Conservation (phyloP, 2,113 vertebrate species). For the Rattus rattus region DNA sequence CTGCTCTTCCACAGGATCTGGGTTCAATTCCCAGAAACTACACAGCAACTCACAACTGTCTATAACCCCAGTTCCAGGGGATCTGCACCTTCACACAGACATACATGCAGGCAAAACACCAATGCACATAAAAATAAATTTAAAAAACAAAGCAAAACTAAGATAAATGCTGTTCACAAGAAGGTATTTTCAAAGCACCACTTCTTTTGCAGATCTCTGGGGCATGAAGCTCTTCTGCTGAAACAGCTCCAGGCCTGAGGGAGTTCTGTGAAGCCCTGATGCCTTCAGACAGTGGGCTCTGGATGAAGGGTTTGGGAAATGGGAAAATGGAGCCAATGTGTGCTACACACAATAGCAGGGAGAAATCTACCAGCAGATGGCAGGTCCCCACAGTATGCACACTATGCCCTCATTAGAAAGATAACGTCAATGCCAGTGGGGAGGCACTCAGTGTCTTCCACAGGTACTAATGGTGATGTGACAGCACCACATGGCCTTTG, state of each 20-base stretch:
- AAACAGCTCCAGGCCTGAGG: too few relatives aligned
- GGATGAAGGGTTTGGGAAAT: neutral
- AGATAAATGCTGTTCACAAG: rapidly evolving
- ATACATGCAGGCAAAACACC: neutral
- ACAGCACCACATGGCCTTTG: neutral
- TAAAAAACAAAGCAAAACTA: neutral
- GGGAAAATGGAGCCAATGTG: rapidly evolving
- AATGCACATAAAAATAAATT: neutral
- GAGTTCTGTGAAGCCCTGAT: neutral
- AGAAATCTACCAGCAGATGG: neutral
- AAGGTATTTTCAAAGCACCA: neutral
- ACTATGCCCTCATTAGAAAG: rapidly evolving
- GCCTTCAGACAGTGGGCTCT: neutral
- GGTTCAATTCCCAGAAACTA: neutral
- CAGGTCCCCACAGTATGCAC: rapidly evolving
- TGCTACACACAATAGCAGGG: neutral
- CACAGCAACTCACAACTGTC: neutral
- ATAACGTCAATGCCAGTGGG: rapidly evolving
- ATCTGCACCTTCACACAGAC: neutral
- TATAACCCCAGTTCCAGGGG: neutral
- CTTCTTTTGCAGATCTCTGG: rapidly evolving
- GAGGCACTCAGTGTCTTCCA: too few relatives aligned
- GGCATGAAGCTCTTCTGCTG: too few relatives aligned
- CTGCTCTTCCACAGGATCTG: neutral
- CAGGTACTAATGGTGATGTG: neutral